Percentiles rank a stretch among this genome's conserved stretches.
These are phyloP conservation scores for Trichechus manatus DNA, from an alignment of 2,113 vertebrate species.

Conservation along the genomic window DNA sequence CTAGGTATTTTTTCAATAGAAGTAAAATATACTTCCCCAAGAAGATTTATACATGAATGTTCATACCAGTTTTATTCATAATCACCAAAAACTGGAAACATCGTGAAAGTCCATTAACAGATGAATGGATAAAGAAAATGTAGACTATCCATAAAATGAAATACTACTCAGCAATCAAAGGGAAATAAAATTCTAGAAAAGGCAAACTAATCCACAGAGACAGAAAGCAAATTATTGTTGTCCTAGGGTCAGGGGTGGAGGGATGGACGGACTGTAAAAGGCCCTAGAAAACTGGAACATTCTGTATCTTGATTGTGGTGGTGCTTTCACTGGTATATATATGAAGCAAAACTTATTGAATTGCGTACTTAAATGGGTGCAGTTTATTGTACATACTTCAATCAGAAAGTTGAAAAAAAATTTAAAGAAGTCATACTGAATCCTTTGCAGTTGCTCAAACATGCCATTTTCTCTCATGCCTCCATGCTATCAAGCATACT, in stretches of 20 bases:
- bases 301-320: neutral
- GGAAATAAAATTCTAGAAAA: too few relatives aligned
- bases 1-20: neutral
- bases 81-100: neutral
- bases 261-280: neutral
- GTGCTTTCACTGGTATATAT: neutral
- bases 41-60: neutral
- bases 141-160: neutral
- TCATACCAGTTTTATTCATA: neutral
- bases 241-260: neutral
- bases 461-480: neutral
- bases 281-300: neutral
- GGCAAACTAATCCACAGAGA: neutral
- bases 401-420: neutral
- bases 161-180: neutral
- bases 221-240: neutral
- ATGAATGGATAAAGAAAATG: neutral
- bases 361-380: neutral
- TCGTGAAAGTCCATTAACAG: neutral
- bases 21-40: neutral
- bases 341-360: neutral
- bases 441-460: slow-evolving; percentile 1
- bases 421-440: neutral
- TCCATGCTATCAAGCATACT: neutral
- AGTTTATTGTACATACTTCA: neutral